Base-by-base conservation (phyloP, 2,888 invertebrate genomes). In the Cordilura impudica region DNA sequence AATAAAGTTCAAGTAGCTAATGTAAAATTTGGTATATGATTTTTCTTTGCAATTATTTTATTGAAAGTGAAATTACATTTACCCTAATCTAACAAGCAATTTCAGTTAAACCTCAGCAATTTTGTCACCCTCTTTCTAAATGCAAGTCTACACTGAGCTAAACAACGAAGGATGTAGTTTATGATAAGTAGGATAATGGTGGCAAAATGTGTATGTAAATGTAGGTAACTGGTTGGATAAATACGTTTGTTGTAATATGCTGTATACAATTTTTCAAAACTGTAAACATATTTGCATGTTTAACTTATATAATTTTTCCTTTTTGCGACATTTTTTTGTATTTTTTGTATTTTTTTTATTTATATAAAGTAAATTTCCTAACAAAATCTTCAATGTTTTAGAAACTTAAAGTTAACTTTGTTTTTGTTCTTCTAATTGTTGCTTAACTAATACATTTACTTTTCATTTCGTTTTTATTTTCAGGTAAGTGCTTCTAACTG, bases 401-500 rank as follows among this genome's bases (percentile, higher is more conserved):
- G 16, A 26, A 29, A 26, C 2, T 26, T 39, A 16, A 66, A 31
- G 12, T 29, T 21, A 26, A 54, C 19, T 49, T 45, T 45, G 16
- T 26, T 23, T 19, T 53, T 23, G 23, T 65, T 65, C 12, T 18
- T 51, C 12, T 66, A 53, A 43, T 26, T 70, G 19, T 35, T 45
- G 26, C 35, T 54, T 60, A 39, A 54, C 49, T 72, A 77, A 72
- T 31, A 47, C 21, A 43, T 67, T 67, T 56, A 8, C 39, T 23
- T 69, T 39, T 53, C 49, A 63, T 23, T 76, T n/a, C 54, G 1
- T 78, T 51, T 66, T 21, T 67, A 66, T 66, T 75, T 75, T 16
- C 49, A 79, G 79, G 79, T 79, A 72, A 75, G 79, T 79, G 61
- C 26, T 56, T 5, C 43, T 10, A 7, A 12, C 23, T 43, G 31